Evolutionary conservation across 2,113 vertebrate species (phyloP).

Genomic region (Vireo altiloquus): DNA sequence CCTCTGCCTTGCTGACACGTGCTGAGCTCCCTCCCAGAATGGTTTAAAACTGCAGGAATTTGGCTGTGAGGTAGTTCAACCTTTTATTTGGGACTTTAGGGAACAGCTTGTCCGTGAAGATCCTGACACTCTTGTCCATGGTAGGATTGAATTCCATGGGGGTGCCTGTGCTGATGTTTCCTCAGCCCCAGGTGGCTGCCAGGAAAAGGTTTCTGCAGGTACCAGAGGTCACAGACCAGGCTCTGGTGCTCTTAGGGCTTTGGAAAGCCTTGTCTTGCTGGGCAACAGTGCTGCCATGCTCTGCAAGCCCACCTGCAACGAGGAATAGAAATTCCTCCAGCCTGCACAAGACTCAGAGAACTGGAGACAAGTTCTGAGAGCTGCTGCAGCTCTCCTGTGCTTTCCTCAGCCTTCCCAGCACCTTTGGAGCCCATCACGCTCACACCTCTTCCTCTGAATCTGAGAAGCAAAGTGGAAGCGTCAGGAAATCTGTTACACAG

Average conservation of each 20-base stretch:
- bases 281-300: neutral
- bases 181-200: neutral
- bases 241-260: neutral
- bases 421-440: neutral
- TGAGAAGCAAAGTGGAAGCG: conserved; percentile 18
- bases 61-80: neutral
- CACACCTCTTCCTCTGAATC: conserved; percentile 12
- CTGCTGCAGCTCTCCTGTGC: neutral
- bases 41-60: neutral
- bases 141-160: neutral
- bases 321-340: neutral
- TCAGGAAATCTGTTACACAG: conserved; percentile 61
- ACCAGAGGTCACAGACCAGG: rapidly evolving
- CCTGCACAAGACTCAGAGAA: neutral
- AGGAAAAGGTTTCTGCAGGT: neutral
- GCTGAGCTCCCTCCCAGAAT: neutral
- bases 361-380: too few species aligned
- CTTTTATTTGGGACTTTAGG: neutral
- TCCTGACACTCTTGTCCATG: rapidly evolving
- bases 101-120: neutral
- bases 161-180: neutral
- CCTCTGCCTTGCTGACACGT: neutral
- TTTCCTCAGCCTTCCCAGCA: conserved; percentile 16
- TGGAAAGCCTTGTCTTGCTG: neutral
- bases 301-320: neutral